Percentiles rank a stretch among this genome's conserved stretches.
Evolutionary conservation across 2,888 invertebrate genomes (phyloP).

Genomic region (Drosophila affinis): DNA sequence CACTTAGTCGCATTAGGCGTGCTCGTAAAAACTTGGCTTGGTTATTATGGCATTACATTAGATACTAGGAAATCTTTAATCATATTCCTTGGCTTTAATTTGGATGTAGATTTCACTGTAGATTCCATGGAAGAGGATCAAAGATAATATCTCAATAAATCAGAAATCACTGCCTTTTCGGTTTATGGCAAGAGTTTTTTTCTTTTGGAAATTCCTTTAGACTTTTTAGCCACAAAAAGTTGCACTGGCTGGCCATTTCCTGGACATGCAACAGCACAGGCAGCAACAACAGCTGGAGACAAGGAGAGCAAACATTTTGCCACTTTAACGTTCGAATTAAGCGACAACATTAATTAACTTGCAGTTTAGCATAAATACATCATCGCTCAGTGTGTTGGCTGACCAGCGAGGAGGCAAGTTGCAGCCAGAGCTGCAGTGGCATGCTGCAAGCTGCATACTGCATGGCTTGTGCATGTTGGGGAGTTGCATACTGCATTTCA

Average conservation of each 20-base stretch:
- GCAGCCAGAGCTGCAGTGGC: slow-evolving; percentile 19
- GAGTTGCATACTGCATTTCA: slow-evolving; percentile 46
- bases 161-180: background rate
- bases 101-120: background rate
- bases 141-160: background rate
- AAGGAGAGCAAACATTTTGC: slow-evolving; percentile 64
- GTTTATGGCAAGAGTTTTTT: background rate
- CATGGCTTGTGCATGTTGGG: slow-evolving; percentile 1
- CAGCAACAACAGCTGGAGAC: slow-evolving; percentile 13
- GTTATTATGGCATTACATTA: background rate
- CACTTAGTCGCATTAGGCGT: too few relatives aligned
- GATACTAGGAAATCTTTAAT: too few relatives aligned
- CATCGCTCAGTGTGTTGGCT: slow-evolving; percentile 65
- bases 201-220: background rate
- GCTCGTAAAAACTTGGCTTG: background rate
- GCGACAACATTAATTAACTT: slow-evolving; percentile 79
- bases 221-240: background rate
- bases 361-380: slow-evolving; percentile 79
- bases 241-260: slow-evolving; percentile 51
- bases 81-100: background rate
- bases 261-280: slow-evolving; percentile 53
- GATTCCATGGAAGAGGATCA: background rate
- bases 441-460: slow-evolving; percentile 18
- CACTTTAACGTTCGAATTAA: slow-evolving; percentile 76
- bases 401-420: slow-evolving; percentile 6